These are phyloP conservation scores for Platynereis dumerilii DNA, from an alignment of 2,888 invertebrate genomes.

Conservation along the genomic window DNA sequence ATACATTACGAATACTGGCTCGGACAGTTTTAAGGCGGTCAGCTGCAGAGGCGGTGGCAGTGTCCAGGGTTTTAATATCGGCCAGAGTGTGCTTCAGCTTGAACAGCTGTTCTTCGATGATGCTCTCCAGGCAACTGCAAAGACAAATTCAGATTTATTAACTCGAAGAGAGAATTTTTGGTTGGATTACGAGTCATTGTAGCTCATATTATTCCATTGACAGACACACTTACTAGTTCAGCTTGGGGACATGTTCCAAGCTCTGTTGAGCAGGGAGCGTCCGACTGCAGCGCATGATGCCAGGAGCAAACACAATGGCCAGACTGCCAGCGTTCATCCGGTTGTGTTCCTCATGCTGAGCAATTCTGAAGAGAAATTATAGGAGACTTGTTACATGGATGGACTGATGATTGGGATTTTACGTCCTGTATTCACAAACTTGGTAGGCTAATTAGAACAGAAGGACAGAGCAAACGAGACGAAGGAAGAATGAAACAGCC, in stretches of 20 bases:
- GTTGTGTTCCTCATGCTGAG: conserved; percentile 84
- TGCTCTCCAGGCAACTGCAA: conserved; percentile 78
- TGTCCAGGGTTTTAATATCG: conserved; percentile 87
- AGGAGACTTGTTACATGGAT: no score
- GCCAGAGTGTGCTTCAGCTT: conserved; percentile 85
- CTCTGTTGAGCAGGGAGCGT: conserved; percentile 89
- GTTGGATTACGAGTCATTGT: no score
- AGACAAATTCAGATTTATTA: conserved; percentile 9
- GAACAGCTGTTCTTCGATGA: conserved; percentile 83
- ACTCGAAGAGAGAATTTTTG: no score
- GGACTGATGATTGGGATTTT: no score
- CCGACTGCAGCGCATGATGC: conserved; percentile 87
- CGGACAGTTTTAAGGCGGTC: conserved; percentile 79
- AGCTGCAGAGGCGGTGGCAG: conserved; percentile 83
- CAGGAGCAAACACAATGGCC: conserved; percentile 94
- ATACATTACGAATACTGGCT: conserved; percentile 67
- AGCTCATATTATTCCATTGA: no score
- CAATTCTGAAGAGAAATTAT: conserved; percentile 70
- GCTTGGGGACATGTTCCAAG: conserved; percentile 85
- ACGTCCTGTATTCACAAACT: no score
- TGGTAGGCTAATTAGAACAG: no score
- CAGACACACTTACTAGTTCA: no score
- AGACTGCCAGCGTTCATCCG: conserved; percentile 90
- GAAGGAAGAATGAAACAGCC: no score
- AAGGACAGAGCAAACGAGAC: no score